Evolutionary conservation across 2,113 vertebrate genomes (phyloP).

Genomic region (Tringa solitaria): DNA sequence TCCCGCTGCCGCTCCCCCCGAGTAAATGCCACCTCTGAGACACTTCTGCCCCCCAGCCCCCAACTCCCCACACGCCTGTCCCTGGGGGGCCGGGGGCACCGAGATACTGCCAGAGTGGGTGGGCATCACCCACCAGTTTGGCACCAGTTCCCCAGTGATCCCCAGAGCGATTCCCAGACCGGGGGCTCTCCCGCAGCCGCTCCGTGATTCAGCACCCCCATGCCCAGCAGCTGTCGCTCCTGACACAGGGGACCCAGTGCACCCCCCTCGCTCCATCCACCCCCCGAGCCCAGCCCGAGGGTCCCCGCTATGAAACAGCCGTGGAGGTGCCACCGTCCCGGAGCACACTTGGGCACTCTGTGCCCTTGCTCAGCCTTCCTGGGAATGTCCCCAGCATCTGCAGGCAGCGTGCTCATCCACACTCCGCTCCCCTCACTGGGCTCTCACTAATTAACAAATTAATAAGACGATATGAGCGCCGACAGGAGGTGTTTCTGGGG

Average conservation of each 20-base stretch:
- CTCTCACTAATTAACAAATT: not conserved
- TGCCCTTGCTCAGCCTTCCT: not conserved
- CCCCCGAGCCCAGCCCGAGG: not conserved
- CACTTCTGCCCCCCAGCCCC: not conserved
- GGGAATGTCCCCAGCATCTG: not conserved
- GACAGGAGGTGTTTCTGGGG: not conserved
- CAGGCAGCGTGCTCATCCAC: not conserved
- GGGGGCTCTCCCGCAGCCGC: accelerated
- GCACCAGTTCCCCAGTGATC: not conserved
- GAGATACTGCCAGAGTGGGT: too few species aligned
- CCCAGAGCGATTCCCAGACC: not conserved
- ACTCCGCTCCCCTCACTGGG: not conserved
- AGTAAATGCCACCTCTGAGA: not conserved
- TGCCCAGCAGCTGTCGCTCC: accelerated
- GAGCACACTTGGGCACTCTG: not conserved
- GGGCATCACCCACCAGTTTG: too few species aligned
- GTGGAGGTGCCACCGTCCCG: not conserved
- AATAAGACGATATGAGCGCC: not conserved
- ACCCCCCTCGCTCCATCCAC: not conserved
- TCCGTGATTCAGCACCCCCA: accelerated
- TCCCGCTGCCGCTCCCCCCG: not conserved
- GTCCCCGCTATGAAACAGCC: not conserved
- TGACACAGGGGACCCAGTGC: too few species aligned
- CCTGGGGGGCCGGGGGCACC: accelerated
- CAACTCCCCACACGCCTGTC: not conserved